Conservation (phyloP, 2,113 vertebrate species). For the Cyprinodon brontotheroides region DNA sequence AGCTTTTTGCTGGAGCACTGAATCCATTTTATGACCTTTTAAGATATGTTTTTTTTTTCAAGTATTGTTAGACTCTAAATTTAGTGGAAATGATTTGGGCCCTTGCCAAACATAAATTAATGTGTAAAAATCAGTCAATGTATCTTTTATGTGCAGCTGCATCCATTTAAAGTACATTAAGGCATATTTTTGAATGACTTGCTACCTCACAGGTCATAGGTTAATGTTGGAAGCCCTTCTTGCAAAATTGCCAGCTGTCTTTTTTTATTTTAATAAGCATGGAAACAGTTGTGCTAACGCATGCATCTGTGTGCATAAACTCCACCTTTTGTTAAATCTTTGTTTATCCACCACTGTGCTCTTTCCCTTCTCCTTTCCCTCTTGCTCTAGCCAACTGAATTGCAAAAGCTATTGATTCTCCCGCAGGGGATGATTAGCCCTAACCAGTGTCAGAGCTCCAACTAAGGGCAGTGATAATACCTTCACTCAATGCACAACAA, state of each 20-base stretch:
- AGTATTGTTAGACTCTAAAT: neutral
- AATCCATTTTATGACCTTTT: neutral
- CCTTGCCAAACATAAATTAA: neutral
- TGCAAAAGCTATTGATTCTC: conserved; percentile 66
- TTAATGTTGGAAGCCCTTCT: conserved; percentile 3
- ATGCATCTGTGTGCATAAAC: conserved; percentile 1
- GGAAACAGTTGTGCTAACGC: neutral
- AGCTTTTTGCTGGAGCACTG: neutral
- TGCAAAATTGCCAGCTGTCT: neutral
- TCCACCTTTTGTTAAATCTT: conserved; percentile 27
- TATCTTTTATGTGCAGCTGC: neutral
- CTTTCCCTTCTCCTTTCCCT: conserved; percentile 21
- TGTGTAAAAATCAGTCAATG: neutral
- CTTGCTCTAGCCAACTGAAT: conserved; percentile 37
- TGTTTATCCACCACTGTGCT: conserved; percentile 34
- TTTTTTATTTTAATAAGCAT: conserved; percentile 10
- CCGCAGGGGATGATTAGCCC: conserved; percentile 72
- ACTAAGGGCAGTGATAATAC: conserved; percentile 70
- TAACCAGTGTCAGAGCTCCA: conserved; percentile 66
- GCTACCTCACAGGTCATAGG: neutral
- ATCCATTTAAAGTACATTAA: neutral
- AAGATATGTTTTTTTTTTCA: neutral
- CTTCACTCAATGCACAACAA: conserved; percentile 73
- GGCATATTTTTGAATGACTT: neutral
- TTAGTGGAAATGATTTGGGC: neutral